A percentile compares a stretch with the other conserved stretches of the same genome.
Evolutionary conservation across 2,888 invertebrate species (phyloP).

Genomic region (Scaeva pyrastri): DNA sequence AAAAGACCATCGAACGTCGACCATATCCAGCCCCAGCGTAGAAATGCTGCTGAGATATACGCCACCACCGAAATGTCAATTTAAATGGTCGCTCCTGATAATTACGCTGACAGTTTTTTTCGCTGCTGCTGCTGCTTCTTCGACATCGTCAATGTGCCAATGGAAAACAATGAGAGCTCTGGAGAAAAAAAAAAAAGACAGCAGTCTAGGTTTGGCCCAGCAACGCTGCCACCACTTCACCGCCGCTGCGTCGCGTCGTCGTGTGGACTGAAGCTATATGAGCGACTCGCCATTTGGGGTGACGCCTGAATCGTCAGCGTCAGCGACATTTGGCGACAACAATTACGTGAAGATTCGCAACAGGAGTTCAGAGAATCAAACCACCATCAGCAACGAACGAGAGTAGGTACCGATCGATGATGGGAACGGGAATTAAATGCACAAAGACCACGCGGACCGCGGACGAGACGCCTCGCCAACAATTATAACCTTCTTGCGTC

Average conservation of each 20-base stretch:
- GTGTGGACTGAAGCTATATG: slow-evolving; percentile 1
- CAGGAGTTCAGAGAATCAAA: slow-evolving; percentile 68
- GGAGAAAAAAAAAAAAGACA: slow-evolving; percentile 20
- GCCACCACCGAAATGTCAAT: slow-evolving; percentile 68
- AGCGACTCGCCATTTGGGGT: slow-evolving; percentile 61
- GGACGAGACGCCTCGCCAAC: slow-evolving; percentile 65
- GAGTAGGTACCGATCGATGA: slow-evolving; percentile 29
- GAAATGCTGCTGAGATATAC: neutral
- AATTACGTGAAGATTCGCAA: slow-evolving; percentile 78
- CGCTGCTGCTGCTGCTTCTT: slow-evolving; percentile 15
- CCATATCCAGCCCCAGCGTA: neutral
- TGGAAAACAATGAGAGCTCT: slow-evolving; percentile 42
- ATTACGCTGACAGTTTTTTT: slow-evolving; percentile 70
- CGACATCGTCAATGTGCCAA: slow-evolving; percentile 61
- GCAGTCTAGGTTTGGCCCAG: slow-evolving; percentile 62
- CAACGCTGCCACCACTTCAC: neutral
- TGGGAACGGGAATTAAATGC: slow-evolving; percentile 70
- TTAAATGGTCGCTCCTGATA: slow-evolving; percentile 74
- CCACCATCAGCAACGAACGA: neutral
- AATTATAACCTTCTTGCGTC: slow-evolving; percentile 75
- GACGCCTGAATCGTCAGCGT: slow-evolving; percentile 72
- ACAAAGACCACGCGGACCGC: slow-evolving; percentile 52
- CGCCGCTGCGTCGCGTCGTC: too few species aligned
- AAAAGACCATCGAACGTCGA: too few species aligned
- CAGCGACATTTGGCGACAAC: slow-evolving; percentile 78